Percentiles rank a stretch among this genome's conserved stretches.
These are phyloP conservation scores for Trichogramma evanescens DNA, from an alignment of 2,888 invertebrate species.

Conservation along the genomic window DNA sequence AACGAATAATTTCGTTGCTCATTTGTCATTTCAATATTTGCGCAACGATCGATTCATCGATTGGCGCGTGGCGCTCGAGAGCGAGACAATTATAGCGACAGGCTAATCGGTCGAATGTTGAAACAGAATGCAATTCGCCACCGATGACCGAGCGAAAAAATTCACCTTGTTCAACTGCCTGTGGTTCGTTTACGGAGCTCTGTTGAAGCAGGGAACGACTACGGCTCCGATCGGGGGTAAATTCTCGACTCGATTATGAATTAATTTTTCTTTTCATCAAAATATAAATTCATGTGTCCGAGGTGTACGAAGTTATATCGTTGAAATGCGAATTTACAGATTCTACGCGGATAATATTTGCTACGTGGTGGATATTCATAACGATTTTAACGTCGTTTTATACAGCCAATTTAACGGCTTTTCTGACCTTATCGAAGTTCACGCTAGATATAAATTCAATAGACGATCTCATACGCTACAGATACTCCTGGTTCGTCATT, in stretches of 20 bases:
- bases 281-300: no score
- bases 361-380: conserved; percentile 89
- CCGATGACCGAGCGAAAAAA: conserved; percentile 51
- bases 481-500: conserved; percentile 64
- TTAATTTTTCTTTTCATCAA: no score
- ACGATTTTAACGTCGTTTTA: conserved; percentile 82
- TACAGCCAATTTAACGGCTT: conserved; percentile 85
- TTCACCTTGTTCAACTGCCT: conserved; percentile 65
- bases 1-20: not conserved
- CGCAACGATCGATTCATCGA: no score
- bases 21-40: not conserved
- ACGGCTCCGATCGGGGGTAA: conserved; percentile 73
- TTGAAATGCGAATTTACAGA: conserved; percentile 51
- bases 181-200: conserved; percentile 83
- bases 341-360: conserved; percentile 74
- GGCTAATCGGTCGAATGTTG: not conserved
- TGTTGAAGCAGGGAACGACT: conserved; percentile 80
- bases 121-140: conserved; percentile 41
- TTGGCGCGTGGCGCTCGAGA: no score
- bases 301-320: not conserved
- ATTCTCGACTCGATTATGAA: no score
- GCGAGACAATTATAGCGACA: not conserved
- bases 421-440: conserved; percentile 76
- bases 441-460: conserved; percentile 70
- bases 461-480: conserved; percentile 59